Base-by-base conservation (phyloP, 2,888 invertebrate genomes). In the Lasioglossum villosulum region DNA sequence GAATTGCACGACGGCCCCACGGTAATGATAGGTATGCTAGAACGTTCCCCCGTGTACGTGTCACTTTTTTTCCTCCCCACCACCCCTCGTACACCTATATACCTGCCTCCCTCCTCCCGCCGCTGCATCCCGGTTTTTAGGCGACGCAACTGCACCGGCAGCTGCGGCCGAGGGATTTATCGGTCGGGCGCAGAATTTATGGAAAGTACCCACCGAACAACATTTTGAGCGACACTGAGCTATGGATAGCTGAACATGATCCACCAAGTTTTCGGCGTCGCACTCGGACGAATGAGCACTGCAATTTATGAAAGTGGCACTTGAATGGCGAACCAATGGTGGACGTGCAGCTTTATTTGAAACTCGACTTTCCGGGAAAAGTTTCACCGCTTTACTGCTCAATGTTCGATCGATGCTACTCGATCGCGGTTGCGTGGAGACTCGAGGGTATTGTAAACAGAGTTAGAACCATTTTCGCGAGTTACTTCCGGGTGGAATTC, bases 1-100 rank as follows among this genome's bases (percentile, higher is more conserved):
- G 80, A 79, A 88, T 87, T 87, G 83, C 78, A 80, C 83, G 78
- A 76, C 52, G 73, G 71, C 71, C 63, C 37, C 75, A 78, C 52
- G 75, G 77, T 83, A 88, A 88, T 88, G 87, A 88, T 84, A 88
- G 90, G 81, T 84, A 84, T 82, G 76, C 74, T 45, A 79, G 37
- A 52, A 45, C 71, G 66, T 83, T 72, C 71, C 59, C 19, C 56
- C 59, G 39, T 75, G 70, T 73, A 75, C 72, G 48, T 30, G 48
- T 70, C 42, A 77, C 68, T 73, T 74, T 56, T 42, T 42, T 73
- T 34, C 10, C 66, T 8, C 37, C 52, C 56, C 48, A 4, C 42
- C 72, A 23, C 27, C n/a, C 19, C 23, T 16, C 2, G 2, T 23
- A 52, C 52, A 23, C 52, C 23, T 48, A 48, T 48, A 48, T 8